These are phyloP conservation scores for Saimiri boliviensis DNA, from an alignment of 2,113 vertebrate genomes.

Conservation along the genomic window DNA sequence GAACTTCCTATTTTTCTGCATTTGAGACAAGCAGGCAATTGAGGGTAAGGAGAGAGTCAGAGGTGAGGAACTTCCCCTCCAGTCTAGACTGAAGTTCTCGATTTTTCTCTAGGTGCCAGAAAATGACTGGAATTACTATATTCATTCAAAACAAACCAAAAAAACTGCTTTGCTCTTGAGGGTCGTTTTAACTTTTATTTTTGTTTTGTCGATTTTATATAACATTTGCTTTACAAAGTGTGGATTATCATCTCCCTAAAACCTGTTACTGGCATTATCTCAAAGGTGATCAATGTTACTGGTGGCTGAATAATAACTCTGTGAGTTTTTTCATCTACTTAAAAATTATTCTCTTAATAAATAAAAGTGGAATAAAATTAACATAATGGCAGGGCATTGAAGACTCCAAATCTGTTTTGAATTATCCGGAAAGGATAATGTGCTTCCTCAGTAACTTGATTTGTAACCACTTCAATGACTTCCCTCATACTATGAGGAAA, in stretches of 20 bases:
- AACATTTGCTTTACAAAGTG: constrained; percentile 41
- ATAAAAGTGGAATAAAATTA: neutral
- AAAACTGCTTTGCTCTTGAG: neutral
- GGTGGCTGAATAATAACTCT: neutral
- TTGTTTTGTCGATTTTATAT: constrained; percentile 11
- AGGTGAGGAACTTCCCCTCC: neutral
- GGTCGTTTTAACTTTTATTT: neutral
- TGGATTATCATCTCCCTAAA: constrained; percentile 26
- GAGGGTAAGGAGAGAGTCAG: neutral
- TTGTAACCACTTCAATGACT: constrained; percentile 61
- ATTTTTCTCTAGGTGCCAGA: neutral
- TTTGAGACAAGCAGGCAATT: neutral
- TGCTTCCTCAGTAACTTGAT: constrained; percentile 33
- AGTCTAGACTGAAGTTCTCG: neutral
- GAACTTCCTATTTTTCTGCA: neutral
- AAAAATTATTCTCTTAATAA: constrained; percentile 44
- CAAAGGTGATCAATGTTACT: constrained; percentile 5
- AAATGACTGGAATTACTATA: neutral
- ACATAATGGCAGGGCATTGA: neutral
- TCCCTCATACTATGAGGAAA: constrained; percentile 57
- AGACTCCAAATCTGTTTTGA: constrained; percentile 1
- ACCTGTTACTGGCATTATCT: constrained; percentile 9
- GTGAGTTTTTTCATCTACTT: constrained; percentile 23
- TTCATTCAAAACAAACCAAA: neutral
- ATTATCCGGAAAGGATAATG: constrained; percentile 44